phyloP scores from a whole-genome alignment of 2,888 invertebrate species.

The Loripinus fragilis region DNA sequence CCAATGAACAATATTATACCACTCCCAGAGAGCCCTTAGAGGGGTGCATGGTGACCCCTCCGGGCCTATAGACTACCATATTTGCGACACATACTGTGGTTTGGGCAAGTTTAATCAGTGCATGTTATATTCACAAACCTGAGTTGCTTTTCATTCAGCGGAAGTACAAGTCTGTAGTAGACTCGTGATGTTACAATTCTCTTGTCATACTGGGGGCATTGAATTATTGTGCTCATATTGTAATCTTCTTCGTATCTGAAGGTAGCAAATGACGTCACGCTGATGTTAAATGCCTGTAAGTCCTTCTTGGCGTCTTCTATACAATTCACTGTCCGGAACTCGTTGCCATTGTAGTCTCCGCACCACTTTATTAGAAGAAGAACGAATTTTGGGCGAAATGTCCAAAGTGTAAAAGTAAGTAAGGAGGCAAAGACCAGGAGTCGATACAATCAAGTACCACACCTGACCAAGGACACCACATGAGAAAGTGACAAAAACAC shows the following conservation, averaged over 20 bases:
- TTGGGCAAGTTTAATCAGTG: too few species aligned
- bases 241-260: conserved; percentile 73
- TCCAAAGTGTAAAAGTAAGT: too few species aligned
- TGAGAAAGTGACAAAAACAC: too few species aligned
- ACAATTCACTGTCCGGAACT: not conserved
- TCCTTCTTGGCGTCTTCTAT: not conserved
- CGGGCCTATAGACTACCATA: too few species aligned
- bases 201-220: conserved; percentile 69
- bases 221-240: conserved; percentile 56
- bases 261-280: conserved; percentile 52
- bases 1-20: too few species aligned
- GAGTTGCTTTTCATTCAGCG: conserved; percentile 22
- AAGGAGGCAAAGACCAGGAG: too few species aligned
- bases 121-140: not conserved
- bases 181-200: conserved; percentile 64
- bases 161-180: conserved; percentile 71
- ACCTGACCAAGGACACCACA: too few species aligned
- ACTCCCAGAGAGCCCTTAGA: too few species aligned
- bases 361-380: conserved; percentile 6
- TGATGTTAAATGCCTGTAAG: conserved; percentile 32
- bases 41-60: too few species aligned
- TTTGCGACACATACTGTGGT: too few species aligned
- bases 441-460: too few species aligned
- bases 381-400: too few species aligned
- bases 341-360: not conserved